Percentiles rank a stretch among this genome's conserved stretches.
phyloP scores from a whole-genome alignment of 2,113 vertebrate genomes.

The Xenus cinereus region DNA sequence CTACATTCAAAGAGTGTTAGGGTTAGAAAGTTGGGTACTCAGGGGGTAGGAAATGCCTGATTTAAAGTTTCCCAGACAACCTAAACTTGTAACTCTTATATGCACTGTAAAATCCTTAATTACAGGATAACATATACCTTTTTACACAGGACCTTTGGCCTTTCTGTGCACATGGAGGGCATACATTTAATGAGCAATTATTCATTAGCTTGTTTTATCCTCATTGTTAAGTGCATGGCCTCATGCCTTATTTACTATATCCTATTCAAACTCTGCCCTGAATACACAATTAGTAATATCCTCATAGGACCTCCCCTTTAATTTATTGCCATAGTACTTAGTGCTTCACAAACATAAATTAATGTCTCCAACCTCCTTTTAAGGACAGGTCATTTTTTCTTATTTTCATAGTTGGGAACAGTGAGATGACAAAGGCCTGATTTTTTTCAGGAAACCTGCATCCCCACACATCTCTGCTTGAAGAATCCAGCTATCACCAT shows the following conservation, averaged over 20 bases:
- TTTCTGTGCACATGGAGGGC: not conserved
- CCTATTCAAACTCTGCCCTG: slow-evolving; percentile 3
- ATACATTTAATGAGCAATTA: not conserved
- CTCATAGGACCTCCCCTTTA: not conserved
- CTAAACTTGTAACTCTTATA: not conserved
- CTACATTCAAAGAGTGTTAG: not conserved
- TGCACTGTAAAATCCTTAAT: slow-evolving; percentile 2
- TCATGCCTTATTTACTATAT: slow-evolving; percentile 22
- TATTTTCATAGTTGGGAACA: not conserved
- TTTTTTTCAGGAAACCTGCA: not conserved
- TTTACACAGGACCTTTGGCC: not conserved
- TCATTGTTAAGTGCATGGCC: not conserved
- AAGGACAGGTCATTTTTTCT: not conserved
- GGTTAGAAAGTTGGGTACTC: not conserved
- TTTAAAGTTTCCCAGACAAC: not conserved
- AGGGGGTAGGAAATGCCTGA: not conserved
- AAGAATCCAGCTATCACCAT: accelerated
- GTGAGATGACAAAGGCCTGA: not conserved
- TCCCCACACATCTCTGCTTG: not conserved
- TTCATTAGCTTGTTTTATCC: slow-evolving; percentile 1
- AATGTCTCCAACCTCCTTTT: not conserved
- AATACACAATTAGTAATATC: slow-evolving; percentile 17
- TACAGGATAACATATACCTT: not conserved
- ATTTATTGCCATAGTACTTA: slow-evolving; percentile 9
- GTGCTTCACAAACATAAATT: slow-evolving; percentile 7